A percentile compares a stretch with the other conserved stretches of the same genome.
Conservation (phyloP, 2,113 vertebrate species). For the Gadus macrocephalus region DNA sequence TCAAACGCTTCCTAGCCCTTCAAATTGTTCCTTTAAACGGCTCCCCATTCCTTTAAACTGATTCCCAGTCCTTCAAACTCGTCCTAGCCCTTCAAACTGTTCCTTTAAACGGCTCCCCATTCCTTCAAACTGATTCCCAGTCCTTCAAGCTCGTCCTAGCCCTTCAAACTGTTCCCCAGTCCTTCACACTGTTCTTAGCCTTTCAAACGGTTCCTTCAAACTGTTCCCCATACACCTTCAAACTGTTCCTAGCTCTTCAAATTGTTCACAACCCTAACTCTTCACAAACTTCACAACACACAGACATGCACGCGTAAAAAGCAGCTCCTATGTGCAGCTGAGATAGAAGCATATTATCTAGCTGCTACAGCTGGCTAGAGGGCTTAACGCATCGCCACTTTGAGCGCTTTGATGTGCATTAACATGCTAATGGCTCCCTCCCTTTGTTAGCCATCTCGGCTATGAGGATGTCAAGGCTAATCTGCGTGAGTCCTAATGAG, state of each 20-base stretch:
- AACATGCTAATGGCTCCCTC: constrained; percentile 62
- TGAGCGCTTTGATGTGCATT: constrained; percentile 55
- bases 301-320: constrained; percentile 4
- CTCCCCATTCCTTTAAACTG: constrained; percentile 25
- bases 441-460: constrained; percentile 59
- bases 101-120: constrained; percentile 44
- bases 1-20: constrained; percentile 9
- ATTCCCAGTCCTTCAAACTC: constrained; percentile 3
- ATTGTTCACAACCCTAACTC: constrained; percentile 31
- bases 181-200: constrained; percentile 11
- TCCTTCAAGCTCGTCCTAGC: constrained; percentile 4
- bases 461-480: constrained; percentile 61
- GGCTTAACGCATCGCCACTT: constrained; percentile 50
- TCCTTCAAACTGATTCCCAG: constrained; percentile 34
- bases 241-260: constrained; percentile 41
- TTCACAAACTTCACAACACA: not conserved
- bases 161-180: not conserved
- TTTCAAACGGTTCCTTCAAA: no score
- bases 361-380: constrained; percentile 24
- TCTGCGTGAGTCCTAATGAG: constrained; percentile 64
- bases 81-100: constrained; percentile 45
- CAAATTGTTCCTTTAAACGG: no score
- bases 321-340: constrained; percentile 17
- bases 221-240: constrained; percentile 31
- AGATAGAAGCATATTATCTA: constrained; percentile 45